Evolutionary conservation across 1,140 invertebrate genomes (phyloP).

Genomic region (Lanistes nyassanus): DNA sequence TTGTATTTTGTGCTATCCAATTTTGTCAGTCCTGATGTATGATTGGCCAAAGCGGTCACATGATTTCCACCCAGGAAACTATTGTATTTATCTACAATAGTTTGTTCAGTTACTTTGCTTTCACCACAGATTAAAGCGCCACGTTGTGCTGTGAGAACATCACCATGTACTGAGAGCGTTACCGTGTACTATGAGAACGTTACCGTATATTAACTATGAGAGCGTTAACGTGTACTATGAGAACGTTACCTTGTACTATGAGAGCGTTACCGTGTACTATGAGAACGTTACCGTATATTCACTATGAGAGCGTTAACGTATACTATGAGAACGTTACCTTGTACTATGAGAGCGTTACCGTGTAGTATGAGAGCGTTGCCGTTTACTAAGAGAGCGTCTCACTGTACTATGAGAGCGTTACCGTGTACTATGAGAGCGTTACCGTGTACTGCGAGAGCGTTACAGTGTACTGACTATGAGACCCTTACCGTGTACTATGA

Average conservation of each 20-base stretch:
- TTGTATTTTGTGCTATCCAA: neutral
- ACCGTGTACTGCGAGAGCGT: too few relatives aligned
- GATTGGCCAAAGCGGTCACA: too few relatives aligned
- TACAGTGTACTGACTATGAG: neutral
- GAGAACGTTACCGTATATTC: too few relatives aligned
- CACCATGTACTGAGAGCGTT: neutral
- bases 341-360: neutral
- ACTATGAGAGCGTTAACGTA: neutral
- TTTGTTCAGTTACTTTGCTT: neutral
- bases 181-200: neutral
- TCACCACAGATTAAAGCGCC: neutral
- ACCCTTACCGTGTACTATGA: neutral
- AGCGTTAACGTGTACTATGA: neutral
- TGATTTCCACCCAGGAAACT: too few relatives aligned
- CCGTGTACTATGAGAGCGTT: neutral
- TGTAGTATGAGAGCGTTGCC: too few relatives aligned
- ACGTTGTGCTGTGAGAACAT: neutral
- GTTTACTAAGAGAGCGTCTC: neutral
- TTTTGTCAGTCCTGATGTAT: neutral
- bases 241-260: neutral
- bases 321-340: neutral
- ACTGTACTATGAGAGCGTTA: neutral
- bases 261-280: neutral
- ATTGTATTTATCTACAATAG: too few relatives aligned
- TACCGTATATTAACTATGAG: too few relatives aligned